Conservation (phyloP, 2,797 vertebrate genomes). For the Mus caroli region DNA sequence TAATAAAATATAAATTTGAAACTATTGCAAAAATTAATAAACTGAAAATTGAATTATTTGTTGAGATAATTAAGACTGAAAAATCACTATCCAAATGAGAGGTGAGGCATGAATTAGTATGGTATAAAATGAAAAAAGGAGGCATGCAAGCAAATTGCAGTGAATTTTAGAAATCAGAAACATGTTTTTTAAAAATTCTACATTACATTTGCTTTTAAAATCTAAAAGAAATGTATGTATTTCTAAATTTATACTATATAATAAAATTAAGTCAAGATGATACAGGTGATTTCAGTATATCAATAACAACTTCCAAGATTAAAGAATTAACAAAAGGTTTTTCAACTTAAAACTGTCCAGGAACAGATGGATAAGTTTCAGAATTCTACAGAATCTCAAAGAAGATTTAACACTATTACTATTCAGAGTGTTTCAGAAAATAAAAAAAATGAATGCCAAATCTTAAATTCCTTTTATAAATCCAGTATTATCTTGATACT, state of each 20-base stretch:
- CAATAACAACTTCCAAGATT: background rate
- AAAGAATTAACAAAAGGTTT: background rate
- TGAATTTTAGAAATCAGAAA: background rate
- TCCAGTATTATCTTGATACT: background rate
- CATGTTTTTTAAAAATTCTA: background rate
- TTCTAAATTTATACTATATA: background rate
- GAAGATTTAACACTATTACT: background rate
- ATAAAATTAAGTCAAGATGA: background rate
- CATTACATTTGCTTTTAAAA: background rate
- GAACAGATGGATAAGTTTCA: background rate
- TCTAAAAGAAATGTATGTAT: background rate
- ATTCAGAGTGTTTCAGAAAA: background rate
- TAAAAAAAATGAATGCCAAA: background rate
- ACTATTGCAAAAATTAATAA: background rate
- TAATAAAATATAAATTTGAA: background rate
- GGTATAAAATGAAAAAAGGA: background rate
- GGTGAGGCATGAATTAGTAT: background rate
- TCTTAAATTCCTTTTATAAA: background rate
- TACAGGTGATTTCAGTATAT: background rate
- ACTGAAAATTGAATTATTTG: background rate
- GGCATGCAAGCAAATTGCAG: background rate
- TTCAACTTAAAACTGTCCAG: background rate
- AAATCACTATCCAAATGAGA: background rate
- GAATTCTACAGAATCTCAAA: background rate
- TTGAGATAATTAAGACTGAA: background rate